Evolutionary conservation across 2,113 vertebrate species (phyloP).

Genomic region (Lamprologus lemairii): DNA sequence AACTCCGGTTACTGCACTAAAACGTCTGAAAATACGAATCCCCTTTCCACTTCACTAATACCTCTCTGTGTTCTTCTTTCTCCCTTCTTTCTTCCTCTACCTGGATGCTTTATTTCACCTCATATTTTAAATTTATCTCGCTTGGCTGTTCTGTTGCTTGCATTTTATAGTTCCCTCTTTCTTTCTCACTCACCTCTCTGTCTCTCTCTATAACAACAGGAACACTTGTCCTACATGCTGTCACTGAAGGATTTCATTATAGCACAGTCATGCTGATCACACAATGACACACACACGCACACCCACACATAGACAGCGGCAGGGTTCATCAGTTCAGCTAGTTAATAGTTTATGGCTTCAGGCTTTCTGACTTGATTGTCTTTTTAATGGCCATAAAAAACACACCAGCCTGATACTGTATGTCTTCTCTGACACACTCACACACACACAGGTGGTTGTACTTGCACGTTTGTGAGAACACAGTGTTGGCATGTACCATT

Average conservation of each 20-base stretch:
- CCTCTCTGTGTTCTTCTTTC: not conserved
- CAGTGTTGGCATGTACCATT: not conserved
- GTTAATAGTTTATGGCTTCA: constrained; percentile 55
- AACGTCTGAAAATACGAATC: not conserved
- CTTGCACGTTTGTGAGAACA: not conserved
- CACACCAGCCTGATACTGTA: constrained; percentile 9
- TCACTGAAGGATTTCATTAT: constrained; percentile 33
- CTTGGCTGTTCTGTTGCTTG: not conserved
- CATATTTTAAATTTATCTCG: not conserved
- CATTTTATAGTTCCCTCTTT: not conserved
- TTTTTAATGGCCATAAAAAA: constrained; percentile 53
- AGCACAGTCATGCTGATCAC: not conserved
- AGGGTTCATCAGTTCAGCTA: constrained; percentile 36
- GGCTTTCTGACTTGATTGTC: constrained; percentile 52
- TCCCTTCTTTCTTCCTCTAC: not conserved
- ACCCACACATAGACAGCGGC: not conserved
- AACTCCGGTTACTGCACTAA: not conserved
- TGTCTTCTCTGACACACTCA: not conserved
- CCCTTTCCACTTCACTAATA: not conserved
- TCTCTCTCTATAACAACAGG: constrained; percentile 11
- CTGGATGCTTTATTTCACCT: not conserved
- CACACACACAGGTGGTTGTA: not conserved
- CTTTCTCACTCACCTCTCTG: not conserved
- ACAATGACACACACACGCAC: not conserved
- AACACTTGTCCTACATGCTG: constrained; percentile 27